phyloP scores from a whole-genome alignment of 2,113 vertebrate species.

The Mesocricetus auratus region DNA sequence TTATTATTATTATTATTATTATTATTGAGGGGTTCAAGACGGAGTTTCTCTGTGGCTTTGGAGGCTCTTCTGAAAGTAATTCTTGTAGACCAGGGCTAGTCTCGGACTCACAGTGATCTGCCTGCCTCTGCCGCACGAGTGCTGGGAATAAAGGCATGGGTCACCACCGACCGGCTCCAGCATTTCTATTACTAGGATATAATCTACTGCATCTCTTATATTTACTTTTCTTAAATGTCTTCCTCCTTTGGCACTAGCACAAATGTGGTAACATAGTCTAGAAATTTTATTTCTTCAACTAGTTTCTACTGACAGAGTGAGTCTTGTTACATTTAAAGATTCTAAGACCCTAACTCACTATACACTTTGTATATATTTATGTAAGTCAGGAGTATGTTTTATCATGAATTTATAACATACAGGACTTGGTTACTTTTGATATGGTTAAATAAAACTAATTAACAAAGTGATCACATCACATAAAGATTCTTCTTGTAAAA shows the following conservation, averaged over 20 bases:
- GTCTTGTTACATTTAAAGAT: not conserved
- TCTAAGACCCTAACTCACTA: not conserved
- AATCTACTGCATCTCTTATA: not conserved
- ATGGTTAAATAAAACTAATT: not conserved
- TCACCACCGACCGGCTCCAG: too few relatives aligned
- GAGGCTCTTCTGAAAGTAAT: too few relatives aligned
- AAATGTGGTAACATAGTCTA: not conserved
- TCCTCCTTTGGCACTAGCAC: not conserved
- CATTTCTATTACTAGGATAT: not conserved
- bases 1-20: too few relatives aligned
- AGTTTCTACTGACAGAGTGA: not conserved
- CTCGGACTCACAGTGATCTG: too few relatives aligned
- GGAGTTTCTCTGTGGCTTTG: too few relatives aligned
- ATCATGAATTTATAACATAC: not conserved
- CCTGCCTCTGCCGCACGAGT: too few relatives aligned
- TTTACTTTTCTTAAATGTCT: not conserved
- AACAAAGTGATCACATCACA: not conserved
- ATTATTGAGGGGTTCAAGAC: too few relatives aligned
- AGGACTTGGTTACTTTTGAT: not conserved
- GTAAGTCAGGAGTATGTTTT: not conserved
- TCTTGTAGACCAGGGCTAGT: too few relatives aligned
- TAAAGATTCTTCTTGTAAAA: not conserved
- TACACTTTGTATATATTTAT: not conserved
- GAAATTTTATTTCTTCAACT: not conserved
- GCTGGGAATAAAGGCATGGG: too few relatives aligned